Base-by-base conservation (phyloP, 2,113 vertebrate genomes). In the Amia ocellicauda region DNA sequence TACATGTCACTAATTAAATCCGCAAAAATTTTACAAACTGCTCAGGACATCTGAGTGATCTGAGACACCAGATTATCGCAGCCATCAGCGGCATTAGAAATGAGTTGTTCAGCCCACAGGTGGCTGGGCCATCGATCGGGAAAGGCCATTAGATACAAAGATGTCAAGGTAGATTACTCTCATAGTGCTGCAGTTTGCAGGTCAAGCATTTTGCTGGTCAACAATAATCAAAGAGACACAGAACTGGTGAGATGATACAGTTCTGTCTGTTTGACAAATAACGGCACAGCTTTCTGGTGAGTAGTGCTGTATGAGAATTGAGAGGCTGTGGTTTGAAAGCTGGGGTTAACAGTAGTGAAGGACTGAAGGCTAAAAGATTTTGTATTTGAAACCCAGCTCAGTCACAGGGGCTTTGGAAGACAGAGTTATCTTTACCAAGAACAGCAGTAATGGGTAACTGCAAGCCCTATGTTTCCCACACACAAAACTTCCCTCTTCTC, bases 161-260 rank as follows among this genome's bases (percentile, higher is more conserved):
- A 78, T 76, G 76, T 78, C 73, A 68, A 71, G 73, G 73, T 69
- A 78, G 73, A 78, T 78, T 78, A 76, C 76, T 69, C 70, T 69
- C 64, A 69, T 78, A 75, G 71, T 74, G 69, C 76, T 71, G 73
- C 70, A 57, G 74, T 77, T 73, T 73, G 72, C 72, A 73, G 74
- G 77, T 77, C 74, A 79, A 77, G 73, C 66, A 67, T 77, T 79
- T 69, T 69, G 68, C 68, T 79, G 74, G 74, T 75, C 74, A 79
- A 75, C 74, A 77, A 75, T 73, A 79, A 77, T 77, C 71, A 78
- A 70, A 78, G 67, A 69, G 78, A 75, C 70, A 63, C 64, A 49
- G 43, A 60, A 28, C 42, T 19, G 28, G 42, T 20, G 29, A 50
- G 63, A 76, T 74, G 72, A 76, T 74, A 68, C 54, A 72, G 62